A percentile compares a stretch with the other conserved stretches of the same genome.
Evolutionary conservation across 2,797 vertebrate genomes (phyloP).

Genomic region (Spinus pinus): DNA sequence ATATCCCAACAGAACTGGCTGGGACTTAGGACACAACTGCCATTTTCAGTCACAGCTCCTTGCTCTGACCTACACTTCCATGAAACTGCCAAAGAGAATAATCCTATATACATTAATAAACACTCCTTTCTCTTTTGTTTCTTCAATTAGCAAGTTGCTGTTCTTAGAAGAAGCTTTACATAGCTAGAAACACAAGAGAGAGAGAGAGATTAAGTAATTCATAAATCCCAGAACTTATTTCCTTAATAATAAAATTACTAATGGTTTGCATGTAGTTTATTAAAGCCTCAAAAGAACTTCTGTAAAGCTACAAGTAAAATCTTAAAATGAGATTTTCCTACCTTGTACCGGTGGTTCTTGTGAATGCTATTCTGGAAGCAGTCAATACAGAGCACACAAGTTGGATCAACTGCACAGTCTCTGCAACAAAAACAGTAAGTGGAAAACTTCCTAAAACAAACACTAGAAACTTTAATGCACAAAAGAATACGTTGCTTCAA

Average conservation of each 20-base stretch:
- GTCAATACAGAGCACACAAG: conserved; percentile 97
- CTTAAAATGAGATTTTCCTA: conserved; percentile 53
- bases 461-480: neutral
- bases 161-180: neutral
- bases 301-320: neutral
- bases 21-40: neutral
- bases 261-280: neutral
- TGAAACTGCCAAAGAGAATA: neutral
- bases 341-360: conserved; percentile 97
- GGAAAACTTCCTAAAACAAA: neutral
- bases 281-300: neutral
- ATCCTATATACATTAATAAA: neutral
- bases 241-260: neutral
- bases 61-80: neutral
- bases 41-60: neutral
- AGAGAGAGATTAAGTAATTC: neutral
- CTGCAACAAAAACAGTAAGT: conserved; percentile 77
- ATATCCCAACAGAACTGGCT: neutral
- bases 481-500: neutral
- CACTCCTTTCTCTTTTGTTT: neutral
- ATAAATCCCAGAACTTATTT: neutral
- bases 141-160: neutral
- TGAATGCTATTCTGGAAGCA: conserved; percentile 98
- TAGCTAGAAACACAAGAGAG: neutral
- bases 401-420: conserved; percentile 98